phyloP scores from a whole-genome alignment of 2,797 vertebrate genomes.

The Melanotaenia trifasciata region DNA sequence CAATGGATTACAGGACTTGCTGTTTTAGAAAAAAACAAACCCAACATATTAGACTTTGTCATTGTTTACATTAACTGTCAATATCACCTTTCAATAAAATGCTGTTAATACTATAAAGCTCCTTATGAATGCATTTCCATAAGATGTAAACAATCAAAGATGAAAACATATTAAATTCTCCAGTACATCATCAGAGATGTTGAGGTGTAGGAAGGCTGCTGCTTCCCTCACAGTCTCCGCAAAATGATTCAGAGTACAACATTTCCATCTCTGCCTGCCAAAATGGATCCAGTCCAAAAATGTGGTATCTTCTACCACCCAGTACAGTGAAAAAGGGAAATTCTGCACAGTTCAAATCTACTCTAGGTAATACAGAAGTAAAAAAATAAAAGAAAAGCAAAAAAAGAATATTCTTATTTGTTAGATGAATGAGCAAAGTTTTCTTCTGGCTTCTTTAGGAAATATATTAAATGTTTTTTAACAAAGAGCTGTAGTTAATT shows the following conservation, averaged over 20 bases:
- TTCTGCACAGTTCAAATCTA: slow-evolving; percentile 55
- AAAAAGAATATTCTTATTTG: slow-evolving; percentile 41
- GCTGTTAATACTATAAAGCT: not conserved
- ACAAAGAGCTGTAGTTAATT: slow-evolving; percentile 23
- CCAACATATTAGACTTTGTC: not conserved
- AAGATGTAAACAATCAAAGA: not conserved
- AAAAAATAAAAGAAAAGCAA: slow-evolving; percentile 40
- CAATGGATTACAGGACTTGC: too few relatives aligned
- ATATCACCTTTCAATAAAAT: not conserved
- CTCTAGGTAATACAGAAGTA: slow-evolving; percentile 48
- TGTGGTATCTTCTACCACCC: slow-evolving; percentile 27
- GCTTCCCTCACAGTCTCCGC: slow-evolving; percentile 18
- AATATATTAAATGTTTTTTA: not conserved
- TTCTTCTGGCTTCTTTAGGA: slow-evolving; percentile 13
- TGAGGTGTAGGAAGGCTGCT: slow-evolving; percentile 1
- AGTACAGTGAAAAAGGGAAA: slow-evolving; percentile 19
- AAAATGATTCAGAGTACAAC: slow-evolving; percentile 25
- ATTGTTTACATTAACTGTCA: not conserved
- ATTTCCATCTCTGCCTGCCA: slow-evolving; percentile 44
- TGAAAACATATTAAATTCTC: slow-evolving; percentile 11
- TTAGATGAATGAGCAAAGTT: slow-evolving; percentile 17
- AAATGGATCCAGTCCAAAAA: slow-evolving; percentile 60
- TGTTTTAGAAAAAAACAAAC: not conserved
- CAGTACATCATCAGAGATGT: not conserved
- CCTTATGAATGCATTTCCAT: not conserved